Conservation (phyloP, 2,113 vertebrate species). For the Bos javanicus region DNA sequence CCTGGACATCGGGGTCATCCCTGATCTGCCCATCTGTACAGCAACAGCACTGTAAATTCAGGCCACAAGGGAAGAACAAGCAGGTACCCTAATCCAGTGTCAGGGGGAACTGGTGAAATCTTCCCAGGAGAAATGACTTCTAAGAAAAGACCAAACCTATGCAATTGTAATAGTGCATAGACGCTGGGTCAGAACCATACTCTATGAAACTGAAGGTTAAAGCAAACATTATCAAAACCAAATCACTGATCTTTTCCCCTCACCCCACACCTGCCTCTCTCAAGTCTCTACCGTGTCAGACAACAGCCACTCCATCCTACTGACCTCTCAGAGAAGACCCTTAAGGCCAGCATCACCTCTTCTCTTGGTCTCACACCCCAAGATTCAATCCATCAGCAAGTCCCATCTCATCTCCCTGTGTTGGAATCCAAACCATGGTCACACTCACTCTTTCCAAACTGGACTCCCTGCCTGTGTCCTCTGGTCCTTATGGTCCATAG, state of each 20-base stretch:
- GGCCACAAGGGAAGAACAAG: background rate
- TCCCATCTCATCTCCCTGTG: background rate
- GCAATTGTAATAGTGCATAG: background rate
- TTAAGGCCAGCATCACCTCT: rapidly evolving
- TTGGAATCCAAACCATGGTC: rapidly evolving
- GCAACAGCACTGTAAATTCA: background rate
- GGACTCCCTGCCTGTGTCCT: background rate
- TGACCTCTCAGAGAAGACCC: background rate
- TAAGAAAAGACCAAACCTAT: background rate
- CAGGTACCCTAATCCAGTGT: background rate
- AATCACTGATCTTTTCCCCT: background rate
- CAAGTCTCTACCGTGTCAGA: background rate
- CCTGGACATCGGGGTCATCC: background rate
- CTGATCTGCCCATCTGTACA: background rate
- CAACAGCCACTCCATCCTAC: background rate
- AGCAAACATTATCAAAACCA: background rate
- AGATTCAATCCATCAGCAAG: background rate
- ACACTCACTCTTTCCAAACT: background rate
- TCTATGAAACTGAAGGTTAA: background rate
- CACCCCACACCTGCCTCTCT: background rate
- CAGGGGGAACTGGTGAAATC: rapidly evolving
- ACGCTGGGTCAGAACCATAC: background rate
- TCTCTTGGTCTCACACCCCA: background rate
- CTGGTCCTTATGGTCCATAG: background rate
- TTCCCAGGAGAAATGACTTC: background rate